A percentile compares a stretch with the other conserved stretches of the same genome.
phyloP scores from a whole-genome alignment of 1,140 invertebrate genomes.

The Carcinoscorpius rotundicauda region DNA sequence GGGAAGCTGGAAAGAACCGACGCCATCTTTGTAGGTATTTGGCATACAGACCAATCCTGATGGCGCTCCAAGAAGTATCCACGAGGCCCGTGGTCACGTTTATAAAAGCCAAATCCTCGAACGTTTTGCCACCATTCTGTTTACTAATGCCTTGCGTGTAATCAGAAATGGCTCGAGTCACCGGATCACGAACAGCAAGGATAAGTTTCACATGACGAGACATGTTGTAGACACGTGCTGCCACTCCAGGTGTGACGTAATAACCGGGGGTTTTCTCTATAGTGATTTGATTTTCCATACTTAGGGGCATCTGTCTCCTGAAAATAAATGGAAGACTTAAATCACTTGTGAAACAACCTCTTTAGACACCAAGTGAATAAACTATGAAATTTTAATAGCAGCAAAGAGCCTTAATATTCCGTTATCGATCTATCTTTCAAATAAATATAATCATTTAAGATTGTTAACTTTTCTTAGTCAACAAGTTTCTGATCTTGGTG shows the following conservation, averaged over 20 bases:
- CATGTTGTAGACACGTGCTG: slow-evolving; percentile 47
- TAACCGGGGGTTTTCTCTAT: slow-evolving; percentile 93
- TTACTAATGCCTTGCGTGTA: slow-evolving; percentile 33
- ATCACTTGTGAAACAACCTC: slow-evolving; percentile 26
- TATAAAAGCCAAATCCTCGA: slow-evolving; percentile 36
- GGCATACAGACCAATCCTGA: slow-evolving; percentile 40
- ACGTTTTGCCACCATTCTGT: slow-evolving; percentile 27
- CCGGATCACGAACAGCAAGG: slow-evolving; percentile 41
- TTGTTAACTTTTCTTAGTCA: too few relatives aligned
- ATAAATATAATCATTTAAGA: too few relatives aligned
- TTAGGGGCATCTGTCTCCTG: slow-evolving; percentile 71
- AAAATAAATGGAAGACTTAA: slow-evolving; percentile 20
- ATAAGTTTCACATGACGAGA: slow-evolving; percentile 37
- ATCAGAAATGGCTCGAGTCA: slow-evolving; percentile 42
- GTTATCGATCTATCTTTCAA: too few relatives aligned
- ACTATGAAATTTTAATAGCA: slow-evolving; percentile 26
- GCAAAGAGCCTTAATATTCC: too few relatives aligned
- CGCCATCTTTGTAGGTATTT: slow-evolving; percentile 39
- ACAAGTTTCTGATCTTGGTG: too few relatives aligned
- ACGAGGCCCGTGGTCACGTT: slow-evolving; percentile 27
- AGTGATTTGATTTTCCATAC: slow-evolving; percentile 68
- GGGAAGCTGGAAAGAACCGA: slow-evolving; percentile 35
- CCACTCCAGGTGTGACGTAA: slow-evolving; percentile 77
- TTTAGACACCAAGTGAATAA: slow-evolving; percentile 29
- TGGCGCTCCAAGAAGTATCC: slow-evolving; percentile 38